These are phyloP conservation scores for Philantomba maxwellii DNA, from an alignment of 2,113 vertebrate species.

Conservation along the genomic window DNA sequence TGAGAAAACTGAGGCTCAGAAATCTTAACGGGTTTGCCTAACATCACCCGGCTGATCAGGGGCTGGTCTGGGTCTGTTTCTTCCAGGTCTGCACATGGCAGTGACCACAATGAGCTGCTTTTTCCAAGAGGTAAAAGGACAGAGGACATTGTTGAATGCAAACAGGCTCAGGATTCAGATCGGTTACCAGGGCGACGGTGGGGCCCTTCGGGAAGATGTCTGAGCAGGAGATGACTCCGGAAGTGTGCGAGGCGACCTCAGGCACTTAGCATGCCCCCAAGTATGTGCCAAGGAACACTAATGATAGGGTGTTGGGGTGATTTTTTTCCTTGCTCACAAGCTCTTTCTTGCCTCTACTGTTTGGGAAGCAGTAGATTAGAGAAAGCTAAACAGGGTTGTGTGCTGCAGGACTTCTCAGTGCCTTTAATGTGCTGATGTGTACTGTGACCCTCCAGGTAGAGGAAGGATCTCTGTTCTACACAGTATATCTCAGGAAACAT, in stretches of 20 bases:
- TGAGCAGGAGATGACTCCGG: not conserved
- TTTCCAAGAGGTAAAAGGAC: not conserved
- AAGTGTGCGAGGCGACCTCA: not conserved
- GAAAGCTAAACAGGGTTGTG: not conserved
- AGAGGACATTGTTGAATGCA: not conserved
- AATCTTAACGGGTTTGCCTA: fast-evolving
- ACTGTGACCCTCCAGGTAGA: not conserved
- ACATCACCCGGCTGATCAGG: fast-evolving
- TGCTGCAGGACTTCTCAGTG: not conserved
- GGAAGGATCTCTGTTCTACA: not conserved
- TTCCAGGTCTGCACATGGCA: not conserved
- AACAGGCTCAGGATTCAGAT: not conserved
- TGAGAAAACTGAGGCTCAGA: not conserved
- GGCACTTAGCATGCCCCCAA: not conserved
- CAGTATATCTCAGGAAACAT: not conserved
- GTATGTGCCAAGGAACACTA: not conserved
- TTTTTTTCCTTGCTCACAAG: not conserved
- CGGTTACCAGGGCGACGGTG: not conserved
- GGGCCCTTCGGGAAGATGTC: not conserved
- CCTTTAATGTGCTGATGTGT: not conserved
- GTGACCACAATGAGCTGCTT: not conserved
- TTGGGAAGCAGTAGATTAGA: not conserved
- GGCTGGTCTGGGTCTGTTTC: not conserved
- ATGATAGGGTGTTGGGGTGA: not conserved
- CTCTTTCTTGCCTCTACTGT: not conserved